phyloP scores from a whole-genome alignment of 2,113 vertebrate species.

The Reinhardtius hippoglossoides region DNA sequence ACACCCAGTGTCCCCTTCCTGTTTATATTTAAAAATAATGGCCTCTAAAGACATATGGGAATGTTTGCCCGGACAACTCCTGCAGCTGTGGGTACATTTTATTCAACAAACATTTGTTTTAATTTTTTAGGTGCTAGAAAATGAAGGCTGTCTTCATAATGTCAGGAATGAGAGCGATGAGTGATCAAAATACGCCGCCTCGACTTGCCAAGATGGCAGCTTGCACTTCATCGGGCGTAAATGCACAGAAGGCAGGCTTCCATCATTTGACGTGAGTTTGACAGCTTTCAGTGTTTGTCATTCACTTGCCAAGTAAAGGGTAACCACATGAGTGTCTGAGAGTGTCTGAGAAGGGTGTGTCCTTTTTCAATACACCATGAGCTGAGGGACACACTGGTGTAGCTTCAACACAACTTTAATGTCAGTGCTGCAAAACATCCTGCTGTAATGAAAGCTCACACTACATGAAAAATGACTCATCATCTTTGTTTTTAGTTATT shows the following conservation, averaged over 20 bases:
- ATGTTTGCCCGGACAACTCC: conserved; percentile 36
- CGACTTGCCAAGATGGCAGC: conserved; percentile 63
- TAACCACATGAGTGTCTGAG: conserved; percentile 26
- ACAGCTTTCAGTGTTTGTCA: conserved; percentile 54
- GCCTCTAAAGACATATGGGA: conserved; percentile 12
- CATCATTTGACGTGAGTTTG: conserved; percentile 45
- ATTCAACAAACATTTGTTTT: conserved; percentile 53
- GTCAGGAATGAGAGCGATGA: conserved; percentile 52
- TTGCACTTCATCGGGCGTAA: conserved; percentile 65
- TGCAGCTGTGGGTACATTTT: conserved; percentile 36
- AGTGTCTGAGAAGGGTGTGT: conserved; percentile 13
- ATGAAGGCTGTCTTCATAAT: conserved; percentile 49
- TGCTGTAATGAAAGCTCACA: neutral
- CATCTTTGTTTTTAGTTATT: neutral
- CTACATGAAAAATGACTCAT: conserved; percentile 11
- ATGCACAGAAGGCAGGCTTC: conserved; percentile 67
- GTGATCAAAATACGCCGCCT: conserved; percentile 45
- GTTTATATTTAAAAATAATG: conserved; percentile 41
- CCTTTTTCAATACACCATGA: neutral
- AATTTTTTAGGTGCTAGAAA: conserved; percentile 32
- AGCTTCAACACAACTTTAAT: neutral
- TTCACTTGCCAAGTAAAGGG: conserved; percentile 46
- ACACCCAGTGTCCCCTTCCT: neutral
- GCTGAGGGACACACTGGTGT: neutral
- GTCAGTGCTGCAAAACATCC: neutral